A percentile compares a stretch with the other conserved stretches of the same genome.
phyloP scores from a whole-genome alignment of 2,888 invertebrate genomes.

The Marasmarcha lunaedactyla region DNA sequence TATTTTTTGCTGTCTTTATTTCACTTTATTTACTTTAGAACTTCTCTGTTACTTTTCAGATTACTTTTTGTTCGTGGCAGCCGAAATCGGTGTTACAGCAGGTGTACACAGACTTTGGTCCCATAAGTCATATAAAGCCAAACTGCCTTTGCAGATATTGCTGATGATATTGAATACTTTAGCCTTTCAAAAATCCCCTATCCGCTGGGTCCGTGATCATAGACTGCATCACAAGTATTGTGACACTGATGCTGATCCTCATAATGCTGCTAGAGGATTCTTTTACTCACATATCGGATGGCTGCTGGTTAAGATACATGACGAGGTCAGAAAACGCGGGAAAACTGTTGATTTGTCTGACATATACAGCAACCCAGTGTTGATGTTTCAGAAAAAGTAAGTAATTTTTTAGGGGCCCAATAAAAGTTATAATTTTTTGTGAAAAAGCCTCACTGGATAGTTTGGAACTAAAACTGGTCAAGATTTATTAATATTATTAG shows the following conservation, averaged over 20 bases:
- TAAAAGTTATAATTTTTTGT: background rate
- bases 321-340: conserved; percentile 76
- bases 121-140: conserved; percentile 20
- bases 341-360: conserved; percentile 77
- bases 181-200: conserved; percentile 49
- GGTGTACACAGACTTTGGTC: conserved; percentile 21
- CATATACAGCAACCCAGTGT: conserved; percentile 74
- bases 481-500: no score
- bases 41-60: no score
- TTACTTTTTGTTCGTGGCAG: background rate
- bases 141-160: conserved; percentile 17
- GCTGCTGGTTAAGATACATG: conserved; percentile 80
- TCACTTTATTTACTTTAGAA: no score
- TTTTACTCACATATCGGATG: conserved; percentile 87
- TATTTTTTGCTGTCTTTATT: no score
- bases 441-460: background rate
- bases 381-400: conserved; percentile 76
- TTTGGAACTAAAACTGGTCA: no score
- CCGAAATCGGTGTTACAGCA: conserved; percentile 18
- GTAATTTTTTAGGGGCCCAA: conserved; percentile 15
- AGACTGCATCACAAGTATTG: conserved; percentile 79
- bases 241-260: conserved; percentile 82
- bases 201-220: conserved; percentile 70
- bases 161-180: conserved; percentile 17
- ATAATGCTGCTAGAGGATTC: conserved; percentile 80